A percentile compares a stretch with the other conserved stretches of the same genome.
phyloP scores from a whole-genome alignment of 2,888 invertebrate genomes.

The Idaea aversata region DNA sequence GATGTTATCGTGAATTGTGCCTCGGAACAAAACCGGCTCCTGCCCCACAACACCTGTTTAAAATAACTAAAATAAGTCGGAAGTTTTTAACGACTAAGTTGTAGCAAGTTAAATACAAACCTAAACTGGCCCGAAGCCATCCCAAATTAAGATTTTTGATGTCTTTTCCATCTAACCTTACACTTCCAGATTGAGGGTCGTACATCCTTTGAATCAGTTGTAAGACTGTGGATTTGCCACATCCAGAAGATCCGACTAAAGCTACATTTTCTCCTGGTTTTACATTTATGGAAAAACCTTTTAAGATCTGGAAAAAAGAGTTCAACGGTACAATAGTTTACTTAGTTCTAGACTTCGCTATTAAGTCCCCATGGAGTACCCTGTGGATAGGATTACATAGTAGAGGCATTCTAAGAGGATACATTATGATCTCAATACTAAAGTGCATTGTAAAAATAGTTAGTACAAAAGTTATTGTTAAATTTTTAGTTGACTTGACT shows the following conservation, averaged over 20 bases:
- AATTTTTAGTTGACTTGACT: no score
- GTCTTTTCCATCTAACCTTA: slow-evolving; percentile 84
- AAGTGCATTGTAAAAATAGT: no score
- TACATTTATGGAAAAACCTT: slow-evolving; percentile 83
- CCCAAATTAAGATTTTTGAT: slow-evolving; percentile 84
- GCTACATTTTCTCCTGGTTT: slow-evolving; percentile 86
- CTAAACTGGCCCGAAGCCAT: slow-evolving; percentile 89
- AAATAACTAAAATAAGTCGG: neutral
- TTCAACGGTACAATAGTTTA: neutral
- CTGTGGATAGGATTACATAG: no score
- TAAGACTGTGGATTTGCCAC: slow-evolving; percentile 90
- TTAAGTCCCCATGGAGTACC: no score
- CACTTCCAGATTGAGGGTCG: slow-evolving; percentile 81
- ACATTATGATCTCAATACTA: no score
- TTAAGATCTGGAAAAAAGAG: slow-evolving; percentile 76
- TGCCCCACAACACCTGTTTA: slow-evolving; percentile 88
- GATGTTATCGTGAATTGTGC: slow-evolving; percentile 85
- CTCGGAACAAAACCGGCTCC: slow-evolving; percentile 91
- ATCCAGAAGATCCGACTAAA: slow-evolving; percentile 87
- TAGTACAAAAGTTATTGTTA: no score
- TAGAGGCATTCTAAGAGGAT: no score
- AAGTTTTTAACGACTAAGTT: neutral
- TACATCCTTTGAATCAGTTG: slow-evolving; percentile 88
- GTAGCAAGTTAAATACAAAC: slow-evolving; percentile 36
- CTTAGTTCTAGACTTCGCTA: no score